phyloP scores from a whole-genome alignment of 2,797 vertebrate species.

The Syngnathus rostellatus region DNA sequence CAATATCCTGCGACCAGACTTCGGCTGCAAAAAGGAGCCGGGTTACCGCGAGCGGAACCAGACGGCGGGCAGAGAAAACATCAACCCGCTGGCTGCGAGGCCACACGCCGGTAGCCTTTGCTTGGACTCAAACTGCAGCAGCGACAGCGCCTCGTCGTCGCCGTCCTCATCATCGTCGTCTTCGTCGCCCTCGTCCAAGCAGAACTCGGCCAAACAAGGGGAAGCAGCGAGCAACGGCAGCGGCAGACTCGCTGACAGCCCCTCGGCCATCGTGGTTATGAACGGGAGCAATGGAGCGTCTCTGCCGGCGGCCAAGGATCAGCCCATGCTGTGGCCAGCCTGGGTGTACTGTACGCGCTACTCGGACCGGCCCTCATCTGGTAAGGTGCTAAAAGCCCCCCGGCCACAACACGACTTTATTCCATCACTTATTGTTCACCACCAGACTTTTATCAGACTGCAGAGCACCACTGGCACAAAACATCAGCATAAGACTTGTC shows the following conservation, averaged over 20 bases:
- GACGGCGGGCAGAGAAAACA: constrained; percentile 79
- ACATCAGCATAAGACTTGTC: too few species aligned
- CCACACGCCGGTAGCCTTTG: constrained; percentile 73
- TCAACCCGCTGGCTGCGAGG: constrained; percentile 75
- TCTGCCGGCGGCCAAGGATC: constrained; percentile 69
- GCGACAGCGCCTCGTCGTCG: constrained; percentile 75
- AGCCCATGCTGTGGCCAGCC: constrained; percentile 87
- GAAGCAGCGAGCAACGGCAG: constrained; percentile 57
- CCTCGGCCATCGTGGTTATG: constrained; percentile 77
- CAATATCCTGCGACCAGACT: constrained; percentile 93
- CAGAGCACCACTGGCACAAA: too few species aligned
- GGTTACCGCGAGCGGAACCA: constrained; percentile 73
- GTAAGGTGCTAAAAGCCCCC: constrained; percentile 75
- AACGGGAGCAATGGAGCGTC: constrained; percentile 75
- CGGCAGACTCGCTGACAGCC: constrained; percentile 76
- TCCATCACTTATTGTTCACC: not conserved
- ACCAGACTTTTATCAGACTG: too few species aligned
- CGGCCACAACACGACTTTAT: not conserved
- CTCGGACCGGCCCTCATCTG: constrained; percentile 95
- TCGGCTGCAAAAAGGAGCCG: constrained; percentile 86
- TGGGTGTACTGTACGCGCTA: constrained; percentile 97
- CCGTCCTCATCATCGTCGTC: constrained; percentile 59
- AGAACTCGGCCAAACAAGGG: constrained; percentile 56
- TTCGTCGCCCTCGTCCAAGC: constrained; percentile 71
- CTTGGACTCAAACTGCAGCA: constrained; percentile 82